Percentiles rank a stretch among this genome's conserved stretches.
Conservation (phyloP, 2,113 vertebrate genomes). For the Holacanthus passer region DNA sequence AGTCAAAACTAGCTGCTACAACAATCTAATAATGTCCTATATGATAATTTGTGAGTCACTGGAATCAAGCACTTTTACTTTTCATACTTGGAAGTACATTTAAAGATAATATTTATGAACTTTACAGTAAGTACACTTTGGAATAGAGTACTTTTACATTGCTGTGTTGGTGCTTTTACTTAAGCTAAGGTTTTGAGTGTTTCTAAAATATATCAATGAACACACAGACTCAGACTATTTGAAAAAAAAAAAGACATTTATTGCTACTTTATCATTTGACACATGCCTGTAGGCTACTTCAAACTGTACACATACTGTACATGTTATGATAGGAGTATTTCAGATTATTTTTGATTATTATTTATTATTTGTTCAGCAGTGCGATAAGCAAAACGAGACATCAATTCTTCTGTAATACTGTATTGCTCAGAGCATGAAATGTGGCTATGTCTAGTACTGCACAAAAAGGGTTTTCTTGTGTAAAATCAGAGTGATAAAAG, state of each 20-base stretch:
- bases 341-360: slow-evolving; percentile 49
- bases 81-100: too few relatives aligned
- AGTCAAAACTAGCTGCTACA: too few relatives aligned
- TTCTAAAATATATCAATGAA: not conserved
- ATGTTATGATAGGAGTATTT: slow-evolving; percentile 65
- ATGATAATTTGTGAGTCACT: too few relatives aligned
- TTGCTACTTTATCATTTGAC: slow-evolving; percentile 75
- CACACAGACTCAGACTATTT: slow-evolving; percentile 42
- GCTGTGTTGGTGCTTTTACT: too few relatives aligned
- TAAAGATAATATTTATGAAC: too few relatives aligned
- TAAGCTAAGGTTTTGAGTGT: not conserved
- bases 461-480: slow-evolving; percentile 47
- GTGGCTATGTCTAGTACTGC: slow-evolving; percentile 61
- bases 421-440: slow-evolving; percentile 69
- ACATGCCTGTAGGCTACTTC: slow-evolving; percentile 77
- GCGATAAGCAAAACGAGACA: slow-evolving; percentile 64
- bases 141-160: not conserved
- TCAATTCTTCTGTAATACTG: slow-evolving; percentile 48
- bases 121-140: too few relatives aligned
- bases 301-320: slow-evolving; percentile 80
- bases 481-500: slow-evolving; percentile 62
- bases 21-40: too few relatives aligned
- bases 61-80: too few relatives aligned
- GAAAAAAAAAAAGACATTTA: slow-evolving; percentile 80
- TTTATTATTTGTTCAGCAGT: slow-evolving; percentile 45